A percentile compares a stretch with the other conserved stretches of the same genome.
Evolutionary conservation across 2,113 vertebrate species (phyloP).

Genomic region (Pongo abelii): DNA sequence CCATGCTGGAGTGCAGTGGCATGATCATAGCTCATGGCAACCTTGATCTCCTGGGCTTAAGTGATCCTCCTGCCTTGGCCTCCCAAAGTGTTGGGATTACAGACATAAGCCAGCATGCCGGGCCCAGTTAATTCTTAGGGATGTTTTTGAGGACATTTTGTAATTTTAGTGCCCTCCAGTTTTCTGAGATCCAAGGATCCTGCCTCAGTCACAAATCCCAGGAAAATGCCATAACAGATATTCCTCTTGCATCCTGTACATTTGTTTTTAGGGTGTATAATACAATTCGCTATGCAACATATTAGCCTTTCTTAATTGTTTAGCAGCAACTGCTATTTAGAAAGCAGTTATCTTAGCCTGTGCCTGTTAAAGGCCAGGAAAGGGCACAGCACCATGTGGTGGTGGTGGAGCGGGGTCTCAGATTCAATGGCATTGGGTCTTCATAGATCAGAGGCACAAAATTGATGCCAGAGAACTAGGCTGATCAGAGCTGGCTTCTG

Average conservation of each 20-base stretch:
- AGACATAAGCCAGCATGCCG: too few relatives aligned
- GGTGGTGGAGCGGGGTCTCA: background rate
- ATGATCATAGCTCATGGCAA: too few relatives aligned
- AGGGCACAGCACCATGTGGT: background rate
- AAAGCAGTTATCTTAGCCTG: slow-evolving; percentile 11
- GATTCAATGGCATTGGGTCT: slow-evolving; percentile 3
- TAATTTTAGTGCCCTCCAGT: background rate
- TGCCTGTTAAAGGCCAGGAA: background rate
- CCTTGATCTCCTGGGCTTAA: too few relatives aligned
- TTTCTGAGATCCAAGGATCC: slow-evolving; percentile 21
- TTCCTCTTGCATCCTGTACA: background rate
- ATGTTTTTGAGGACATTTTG: slow-evolving; percentile 24
- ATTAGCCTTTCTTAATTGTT: slow-evolving; percentile 28
- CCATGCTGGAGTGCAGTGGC: too few relatives aligned
- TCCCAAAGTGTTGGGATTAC: too few relatives aligned
- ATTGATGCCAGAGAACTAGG: slow-evolving; percentile 16
- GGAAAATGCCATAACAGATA: slow-evolving; percentile 17
- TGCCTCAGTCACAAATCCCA: background rate
- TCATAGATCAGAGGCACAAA: background rate
- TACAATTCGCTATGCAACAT: background rate
- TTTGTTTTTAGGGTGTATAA: background rate
- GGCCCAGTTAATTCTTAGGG: background rate
- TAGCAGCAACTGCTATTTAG: slow-evolving; percentile 16
- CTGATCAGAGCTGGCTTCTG: slow-evolving; percentile 1
- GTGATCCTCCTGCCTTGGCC: too few relatives aligned